phyloP scores from a whole-genome alignment of 2,113 vertebrate species.

The Pollimyrus isidori region DNA sequence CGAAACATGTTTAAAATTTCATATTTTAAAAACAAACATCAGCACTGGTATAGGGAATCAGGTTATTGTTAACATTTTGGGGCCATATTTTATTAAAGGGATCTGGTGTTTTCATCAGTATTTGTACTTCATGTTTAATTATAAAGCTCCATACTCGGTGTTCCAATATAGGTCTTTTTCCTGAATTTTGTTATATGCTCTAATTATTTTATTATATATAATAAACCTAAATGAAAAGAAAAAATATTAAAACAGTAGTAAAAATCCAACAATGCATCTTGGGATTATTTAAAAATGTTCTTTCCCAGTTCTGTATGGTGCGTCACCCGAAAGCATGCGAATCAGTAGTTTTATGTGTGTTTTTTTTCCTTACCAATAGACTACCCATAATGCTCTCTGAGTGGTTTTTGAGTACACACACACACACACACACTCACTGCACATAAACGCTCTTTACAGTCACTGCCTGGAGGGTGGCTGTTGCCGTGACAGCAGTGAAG shows the following conservation, averaged over 20 bases:
- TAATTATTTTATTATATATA: background rate
- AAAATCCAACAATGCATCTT: background rate
- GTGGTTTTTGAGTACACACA: background rate
- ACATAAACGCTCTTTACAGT: slow-evolving; percentile 19
- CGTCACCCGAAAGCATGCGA: background rate
- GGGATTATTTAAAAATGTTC: background rate
- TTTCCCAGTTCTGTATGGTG: background rate
- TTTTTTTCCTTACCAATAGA: background rate
- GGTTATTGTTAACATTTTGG: background rate
- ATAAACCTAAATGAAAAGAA: background rate
- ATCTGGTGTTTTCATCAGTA: background rate
- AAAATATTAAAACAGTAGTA: background rate
- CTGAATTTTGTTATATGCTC: background rate
- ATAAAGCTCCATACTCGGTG: background rate
- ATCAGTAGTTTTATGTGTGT: background rate
- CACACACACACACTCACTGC: background rate
- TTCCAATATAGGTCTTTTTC: background rate
- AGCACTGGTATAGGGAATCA: background rate
- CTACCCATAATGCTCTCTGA: background rate
- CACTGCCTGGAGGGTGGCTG: background rate
- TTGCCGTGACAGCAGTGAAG: slow-evolving; percentile 26
- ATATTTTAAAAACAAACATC: background rate
- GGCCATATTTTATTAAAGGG: background rate
- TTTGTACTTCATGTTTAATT: background rate
- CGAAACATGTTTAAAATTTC: background rate